phyloP scores from a whole-genome alignment of 2,797 vertebrate genomes.

The Pangasius mekongensis region DNA sequence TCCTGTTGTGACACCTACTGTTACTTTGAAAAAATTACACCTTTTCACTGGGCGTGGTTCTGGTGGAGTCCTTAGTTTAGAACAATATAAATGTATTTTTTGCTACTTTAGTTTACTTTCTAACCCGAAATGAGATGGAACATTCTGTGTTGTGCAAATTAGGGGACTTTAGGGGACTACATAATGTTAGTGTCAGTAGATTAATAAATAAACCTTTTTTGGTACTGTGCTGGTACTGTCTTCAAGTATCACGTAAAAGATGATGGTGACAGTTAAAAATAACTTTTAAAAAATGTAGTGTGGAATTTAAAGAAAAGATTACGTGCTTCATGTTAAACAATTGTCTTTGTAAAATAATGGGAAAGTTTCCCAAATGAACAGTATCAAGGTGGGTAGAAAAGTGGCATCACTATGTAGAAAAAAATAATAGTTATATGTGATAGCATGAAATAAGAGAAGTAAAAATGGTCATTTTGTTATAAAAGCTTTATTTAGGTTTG shows the following conservation, averaged over 20 bases:
- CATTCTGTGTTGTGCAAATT: background rate
- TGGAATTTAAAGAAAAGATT: background rate
- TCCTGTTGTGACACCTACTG: constrained; percentile 48
- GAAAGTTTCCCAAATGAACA: background rate
- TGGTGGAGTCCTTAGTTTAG: background rate
- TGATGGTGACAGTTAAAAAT: background rate
- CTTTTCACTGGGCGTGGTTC: background rate
- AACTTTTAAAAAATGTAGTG: background rate
- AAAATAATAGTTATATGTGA: background rate
- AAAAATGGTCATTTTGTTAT: background rate
- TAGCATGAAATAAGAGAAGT: background rate
- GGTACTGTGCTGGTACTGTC: background rate
- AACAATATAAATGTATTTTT: background rate
- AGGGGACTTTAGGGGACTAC: background rate
- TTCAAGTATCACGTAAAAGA: background rate
- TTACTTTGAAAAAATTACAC: constrained; percentile 13
- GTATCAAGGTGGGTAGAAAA: background rate
- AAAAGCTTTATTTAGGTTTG: background rate
- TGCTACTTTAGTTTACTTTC: background rate
- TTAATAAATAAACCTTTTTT: background rate
- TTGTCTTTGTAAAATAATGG: background rate
- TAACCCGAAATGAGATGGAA: background rate
- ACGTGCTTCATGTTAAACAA: background rate
- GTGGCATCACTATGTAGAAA: background rate
- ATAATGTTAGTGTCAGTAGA: background rate